Percentiles rank a stretch among this genome's conserved stretches.
These are phyloP conservation scores for Falcaria lacertinaria DNA, from an alignment of 2,888 invertebrate species.

Conservation along the genomic window DNA sequence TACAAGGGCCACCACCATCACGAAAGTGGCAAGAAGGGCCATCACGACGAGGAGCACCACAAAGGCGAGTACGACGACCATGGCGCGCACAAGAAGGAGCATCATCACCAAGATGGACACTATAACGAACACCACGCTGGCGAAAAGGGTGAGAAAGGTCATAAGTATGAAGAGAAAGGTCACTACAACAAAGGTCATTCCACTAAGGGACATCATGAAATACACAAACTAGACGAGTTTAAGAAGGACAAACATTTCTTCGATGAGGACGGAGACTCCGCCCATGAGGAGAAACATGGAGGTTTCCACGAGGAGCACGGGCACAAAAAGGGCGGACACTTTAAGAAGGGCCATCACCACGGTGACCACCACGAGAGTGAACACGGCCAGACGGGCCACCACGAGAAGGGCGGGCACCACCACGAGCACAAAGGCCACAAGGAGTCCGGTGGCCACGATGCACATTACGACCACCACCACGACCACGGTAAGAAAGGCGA, in stretches of 20 bases:
- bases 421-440: slow-evolving; percentile 90
- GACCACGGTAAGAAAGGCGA: slow-evolving; percentile 90
- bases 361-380: slow-evolving; percentile 87
- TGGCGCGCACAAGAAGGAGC: slow-evolving; percentile 81
- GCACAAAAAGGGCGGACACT: slow-evolving; percentile 89
- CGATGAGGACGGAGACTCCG: slow-evolving; percentile 90
- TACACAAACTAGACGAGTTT: slow-evolving; percentile 91
- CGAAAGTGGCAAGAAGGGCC: slow-evolving; percentile 85
- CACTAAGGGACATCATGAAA: slow-evolving; percentile 91
- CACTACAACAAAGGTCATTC: slow-evolving; percentile 91
- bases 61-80: slow-evolving; percentile 82
- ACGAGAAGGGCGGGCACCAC: slow-evolving; percentile 89
- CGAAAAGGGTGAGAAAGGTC: slow-evolving; percentile 83
- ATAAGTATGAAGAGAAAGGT: slow-evolving; percentile 83
- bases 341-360: slow-evolving; percentile 90
- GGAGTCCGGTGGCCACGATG: slow-evolving; percentile 86
- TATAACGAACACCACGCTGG: slow-evolving; percentile 82
- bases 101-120: slow-evolving; percentile 83
- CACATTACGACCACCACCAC: slow-evolving; percentile 86
- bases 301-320: slow-evolving; percentile 89
- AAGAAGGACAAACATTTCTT: slow-evolving; percentile 93
- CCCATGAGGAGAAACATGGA: slow-evolving; percentile 90
- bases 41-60: slow-evolving; percentile 85
- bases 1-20: slow-evolving; percentile 85
- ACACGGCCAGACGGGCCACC: slow-evolving; percentile 89